Percentiles rank a stretch among this genome's conserved stretches.
Evolutionary conservation across 2,113 vertebrate species (phyloP).

Genomic region (Oreocharis arfaki): DNA sequence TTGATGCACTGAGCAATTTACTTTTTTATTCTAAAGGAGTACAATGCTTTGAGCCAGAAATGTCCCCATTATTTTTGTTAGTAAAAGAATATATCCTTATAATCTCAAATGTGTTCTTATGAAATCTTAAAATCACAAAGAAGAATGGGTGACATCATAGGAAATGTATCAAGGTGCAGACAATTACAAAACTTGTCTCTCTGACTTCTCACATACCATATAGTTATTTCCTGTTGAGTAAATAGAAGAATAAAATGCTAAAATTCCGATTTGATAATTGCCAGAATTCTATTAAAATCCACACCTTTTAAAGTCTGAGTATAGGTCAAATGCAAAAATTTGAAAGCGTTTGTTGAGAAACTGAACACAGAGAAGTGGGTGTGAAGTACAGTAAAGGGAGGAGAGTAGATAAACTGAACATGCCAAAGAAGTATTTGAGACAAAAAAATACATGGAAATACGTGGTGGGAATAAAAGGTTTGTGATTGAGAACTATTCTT

Average conservation of each 20-base stretch:
- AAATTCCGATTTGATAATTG: not conserved
- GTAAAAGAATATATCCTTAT: not conserved
- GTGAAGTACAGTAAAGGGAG: not conserved
- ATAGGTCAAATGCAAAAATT: not conserved
- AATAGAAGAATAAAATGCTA: not conserved
- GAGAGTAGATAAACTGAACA: not conserved
- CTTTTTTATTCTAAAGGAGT: not conserved
- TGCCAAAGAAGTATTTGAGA: not conserved
- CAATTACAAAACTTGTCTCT: not conserved
- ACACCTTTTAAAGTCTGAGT: not conserved
- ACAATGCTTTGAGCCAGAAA: not conserved
- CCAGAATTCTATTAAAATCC: not conserved
- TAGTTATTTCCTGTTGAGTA: not conserved
- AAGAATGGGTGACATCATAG: not conserved
- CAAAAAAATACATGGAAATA: not conserved
- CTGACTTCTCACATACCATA: not conserved
- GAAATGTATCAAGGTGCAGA: not conserved
- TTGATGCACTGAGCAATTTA: not conserved
- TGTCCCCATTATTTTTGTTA: not conserved
- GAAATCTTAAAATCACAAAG: not conserved
- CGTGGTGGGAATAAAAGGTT: not conserved
- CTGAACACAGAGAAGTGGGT: not conserved
- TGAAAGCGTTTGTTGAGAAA: not conserved
- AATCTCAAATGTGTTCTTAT: not conserved
- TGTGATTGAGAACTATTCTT: not conserved